Conservation (phyloP, 2,797 vertebrate species). For the Acanthis flammea region DNA sequence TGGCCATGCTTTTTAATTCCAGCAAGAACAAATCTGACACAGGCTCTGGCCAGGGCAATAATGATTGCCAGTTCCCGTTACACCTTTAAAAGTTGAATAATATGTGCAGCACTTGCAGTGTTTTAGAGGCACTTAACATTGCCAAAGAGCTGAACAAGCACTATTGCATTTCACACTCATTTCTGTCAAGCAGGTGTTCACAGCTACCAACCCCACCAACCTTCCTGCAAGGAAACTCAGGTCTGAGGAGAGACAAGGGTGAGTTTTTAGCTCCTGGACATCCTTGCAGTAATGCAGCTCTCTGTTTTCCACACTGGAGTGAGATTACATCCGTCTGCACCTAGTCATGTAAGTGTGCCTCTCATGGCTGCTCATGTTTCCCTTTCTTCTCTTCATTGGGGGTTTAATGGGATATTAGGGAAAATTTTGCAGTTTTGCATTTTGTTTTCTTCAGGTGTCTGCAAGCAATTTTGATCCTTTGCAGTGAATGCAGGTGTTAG, state of each 20-base stretch:
- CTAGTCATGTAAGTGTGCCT: neutral
- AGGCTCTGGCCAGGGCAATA: conserved; percentile 32
- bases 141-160: conserved; percentile 42
- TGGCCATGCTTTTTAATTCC: conserved; percentile 23
- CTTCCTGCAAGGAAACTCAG: neutral
- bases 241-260: neutral
- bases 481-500: neutral
- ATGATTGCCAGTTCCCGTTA: conserved; percentile 52
- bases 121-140: conserved; percentile 25
- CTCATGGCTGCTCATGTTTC: neutral
- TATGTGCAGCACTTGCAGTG: conserved; percentile 20
- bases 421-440: neutral
- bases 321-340: neutral
- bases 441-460: neutral
- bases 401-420: neutral
- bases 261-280: neutral
- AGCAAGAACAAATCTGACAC: conserved; percentile 32
- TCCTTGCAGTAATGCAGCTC: neutral
- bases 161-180: neutral
- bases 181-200: neutral
- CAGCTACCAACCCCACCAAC: neutral
- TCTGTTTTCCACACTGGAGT: neutral
- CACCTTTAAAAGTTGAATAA: conserved; percentile 46
- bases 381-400: neutral
- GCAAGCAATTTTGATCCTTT: neutral